Percentiles rank a stretch among this genome's conserved stretches.
Evolutionary conservation across 2,797 vertebrate genomes (phyloP).

Genomic region (Glyptemys insculpta): DNA sequence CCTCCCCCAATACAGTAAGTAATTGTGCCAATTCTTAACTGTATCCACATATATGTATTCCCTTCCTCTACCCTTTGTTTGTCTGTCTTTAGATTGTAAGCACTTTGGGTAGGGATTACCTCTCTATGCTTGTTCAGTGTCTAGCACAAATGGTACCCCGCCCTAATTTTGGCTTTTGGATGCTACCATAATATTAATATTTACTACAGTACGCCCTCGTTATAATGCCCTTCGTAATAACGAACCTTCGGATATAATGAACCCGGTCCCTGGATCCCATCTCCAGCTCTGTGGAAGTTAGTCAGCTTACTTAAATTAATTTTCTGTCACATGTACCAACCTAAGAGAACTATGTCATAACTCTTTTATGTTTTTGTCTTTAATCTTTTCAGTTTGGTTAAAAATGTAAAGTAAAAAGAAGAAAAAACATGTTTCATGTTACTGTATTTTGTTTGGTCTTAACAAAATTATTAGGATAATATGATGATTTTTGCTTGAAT

Average conservation of each 20-base stretch:
- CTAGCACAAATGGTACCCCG: background rate
- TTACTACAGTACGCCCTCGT: background rate
- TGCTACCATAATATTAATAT: background rate
- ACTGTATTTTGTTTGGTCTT: background rate
- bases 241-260: background rate
- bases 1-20: background rate
- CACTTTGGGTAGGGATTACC: background rate
- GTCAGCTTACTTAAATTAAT: background rate
- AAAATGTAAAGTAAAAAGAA: background rate
- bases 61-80: background rate
- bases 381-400: background rate
- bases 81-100: background rate
- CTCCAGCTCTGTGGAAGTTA: background rate
- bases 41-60: background rate
- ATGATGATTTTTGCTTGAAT: background rate
- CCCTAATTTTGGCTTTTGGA: background rate
- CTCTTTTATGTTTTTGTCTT: background rate
- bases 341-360: background rate
- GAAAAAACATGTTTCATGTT: background rate
- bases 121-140: background rate
- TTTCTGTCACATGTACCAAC: accelerated
- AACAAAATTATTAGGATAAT: background rate
- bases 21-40: background rate
- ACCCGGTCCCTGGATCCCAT: background rate
- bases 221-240: background rate